Conservation (phyloP, 2,797 vertebrate genomes). For the Enteromius afrohamiltoni region DNA sequence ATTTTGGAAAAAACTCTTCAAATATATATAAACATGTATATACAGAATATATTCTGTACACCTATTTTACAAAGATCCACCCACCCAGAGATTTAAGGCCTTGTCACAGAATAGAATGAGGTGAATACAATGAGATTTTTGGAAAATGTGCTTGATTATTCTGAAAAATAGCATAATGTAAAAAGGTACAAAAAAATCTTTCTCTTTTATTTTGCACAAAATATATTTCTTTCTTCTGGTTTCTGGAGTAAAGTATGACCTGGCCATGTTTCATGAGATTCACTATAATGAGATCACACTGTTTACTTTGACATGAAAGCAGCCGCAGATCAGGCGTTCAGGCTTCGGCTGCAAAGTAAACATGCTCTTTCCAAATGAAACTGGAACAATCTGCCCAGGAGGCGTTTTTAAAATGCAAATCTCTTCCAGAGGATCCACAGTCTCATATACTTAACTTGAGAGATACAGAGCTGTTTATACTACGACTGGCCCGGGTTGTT, state of each 20-base stretch:
- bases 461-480: not conserved
- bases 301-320: conserved; percentile 27
- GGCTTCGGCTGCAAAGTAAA: conserved; percentile 7
- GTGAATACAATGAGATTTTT: not conserved
- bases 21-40: not conserved
- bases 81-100: not conserved
- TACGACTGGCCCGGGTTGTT: not conserved
- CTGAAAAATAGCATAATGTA: not conserved
- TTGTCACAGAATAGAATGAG: not conserved
- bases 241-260: not conserved
- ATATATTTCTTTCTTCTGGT: not conserved
- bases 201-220: not conserved
- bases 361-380: conserved; percentile 31
- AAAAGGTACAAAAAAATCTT: not conserved
- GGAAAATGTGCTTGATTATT: not conserved
- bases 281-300: conserved; percentile 1
- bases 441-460: not conserved
- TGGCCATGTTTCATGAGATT: not conserved
- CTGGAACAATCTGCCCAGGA: conserved; percentile 20
- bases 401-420: conserved; percentile 37
- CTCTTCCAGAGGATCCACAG: conserved; percentile 10
- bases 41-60: not conserved
- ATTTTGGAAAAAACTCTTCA: too few relatives aligned
- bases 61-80: not conserved
- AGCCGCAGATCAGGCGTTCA: not conserved